phyloP scores from a whole-genome alignment of 92 coral and sea anemone genomes.

The Paragorgia papillata region DNA sequence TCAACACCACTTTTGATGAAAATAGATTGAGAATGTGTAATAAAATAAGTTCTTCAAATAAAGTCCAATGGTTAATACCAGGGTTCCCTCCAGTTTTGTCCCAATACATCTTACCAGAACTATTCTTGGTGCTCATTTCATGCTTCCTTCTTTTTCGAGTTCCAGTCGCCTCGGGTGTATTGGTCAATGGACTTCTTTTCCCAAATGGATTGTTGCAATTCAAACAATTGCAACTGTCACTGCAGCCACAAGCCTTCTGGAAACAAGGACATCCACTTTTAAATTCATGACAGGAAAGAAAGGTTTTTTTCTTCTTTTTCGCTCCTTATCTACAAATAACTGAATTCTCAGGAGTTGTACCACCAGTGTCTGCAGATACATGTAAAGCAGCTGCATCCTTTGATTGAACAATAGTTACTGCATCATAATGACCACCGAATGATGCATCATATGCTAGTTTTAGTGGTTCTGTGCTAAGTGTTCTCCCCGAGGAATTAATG shows the following conservation, averaged over 20 bases:
- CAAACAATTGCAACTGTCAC: slow-evolving; percentile 41
- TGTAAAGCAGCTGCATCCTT: not conserved
- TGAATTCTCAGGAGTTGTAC: not conserved
- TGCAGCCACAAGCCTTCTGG: slow-evolving; percentile 47
- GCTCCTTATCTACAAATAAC: slow-evolving; percentile 1
- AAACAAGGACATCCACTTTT: slow-evolving; percentile 57
- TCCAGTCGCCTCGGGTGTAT: too few relatives aligned
- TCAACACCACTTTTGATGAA: not conserved
- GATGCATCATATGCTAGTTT: slow-evolving; percentile 2
- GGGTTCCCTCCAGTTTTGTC: not conserved
- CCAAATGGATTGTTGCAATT: not conserved
- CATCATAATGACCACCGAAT: slow-evolving; percentile 5
- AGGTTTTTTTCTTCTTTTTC: not conserved
- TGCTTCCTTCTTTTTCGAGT: slow-evolving; percentile 22
- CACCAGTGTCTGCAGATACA: too few relatives aligned
- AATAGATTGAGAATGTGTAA: not conserved
- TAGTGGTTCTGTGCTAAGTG: not conserved
- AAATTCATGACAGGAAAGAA: slow-evolving; percentile 51
- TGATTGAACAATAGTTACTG: not conserved
- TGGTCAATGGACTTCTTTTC: not conserved
- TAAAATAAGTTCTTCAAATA: slow-evolving; percentile 2
- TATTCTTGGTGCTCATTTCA: slow-evolving; percentile 7
- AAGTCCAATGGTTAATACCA: not conserved
- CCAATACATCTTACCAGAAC: slow-evolving; percentile 38
- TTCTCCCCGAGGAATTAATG: not conserved